These are phyloP conservation scores for Lacerta agilis DNA, from an alignment of 2,797 vertebrate species.

Conservation along the genomic window DNA sequence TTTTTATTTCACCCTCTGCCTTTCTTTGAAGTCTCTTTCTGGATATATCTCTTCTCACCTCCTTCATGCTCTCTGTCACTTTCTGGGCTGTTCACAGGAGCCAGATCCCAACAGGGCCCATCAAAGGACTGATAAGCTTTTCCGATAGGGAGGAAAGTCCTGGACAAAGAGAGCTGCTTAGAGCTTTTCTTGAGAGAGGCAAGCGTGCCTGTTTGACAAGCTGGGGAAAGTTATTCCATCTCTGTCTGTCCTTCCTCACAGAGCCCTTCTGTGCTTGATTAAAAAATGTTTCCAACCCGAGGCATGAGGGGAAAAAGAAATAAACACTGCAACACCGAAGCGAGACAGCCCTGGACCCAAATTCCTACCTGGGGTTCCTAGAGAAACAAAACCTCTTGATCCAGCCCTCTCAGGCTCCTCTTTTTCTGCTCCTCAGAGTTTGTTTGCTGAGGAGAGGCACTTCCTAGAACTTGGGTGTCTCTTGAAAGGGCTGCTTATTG, in stretches of 20 bases:
- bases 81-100: slow-evolving; percentile 4
- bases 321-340: slow-evolving; percentile 61
- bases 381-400: slow-evolving; percentile 63
- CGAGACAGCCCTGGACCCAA: slow-evolving; percentile 24
- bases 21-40: slow-evolving; percentile 38
- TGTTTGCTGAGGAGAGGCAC: slow-evolving; percentile 57
- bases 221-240: slow-evolving; percentile 40
- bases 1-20: slow-evolving; percentile 11
- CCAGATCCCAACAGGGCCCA: background rate
- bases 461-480: slow-evolving; percentile 13
- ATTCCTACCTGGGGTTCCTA: slow-evolving; percentile 46
- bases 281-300: slow-evolving; percentile 49
- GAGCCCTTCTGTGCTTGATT: slow-evolving; percentile 61
- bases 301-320: slow-evolving; percentile 62
- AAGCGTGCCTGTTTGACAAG: slow-evolving; percentile 37
- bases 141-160: background rate
- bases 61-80: background rate
- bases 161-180: slow-evolving; percentile 11
- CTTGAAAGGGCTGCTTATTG: slow-evolving; percentile 40
- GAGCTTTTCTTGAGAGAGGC: slow-evolving; percentile 21
- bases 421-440: slow-evolving; percentile 49
- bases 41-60: slow-evolving; percentile 18
- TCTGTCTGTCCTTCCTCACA: slow-evolving; percentile 45
- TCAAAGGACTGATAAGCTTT: background rate
- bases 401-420: slow-evolving; percentile 52